These are phyloP conservation scores for Typhlichthys subterraneus DNA, from an alignment of 2,797 vertebrate species.

Conservation along the genomic window DNA sequence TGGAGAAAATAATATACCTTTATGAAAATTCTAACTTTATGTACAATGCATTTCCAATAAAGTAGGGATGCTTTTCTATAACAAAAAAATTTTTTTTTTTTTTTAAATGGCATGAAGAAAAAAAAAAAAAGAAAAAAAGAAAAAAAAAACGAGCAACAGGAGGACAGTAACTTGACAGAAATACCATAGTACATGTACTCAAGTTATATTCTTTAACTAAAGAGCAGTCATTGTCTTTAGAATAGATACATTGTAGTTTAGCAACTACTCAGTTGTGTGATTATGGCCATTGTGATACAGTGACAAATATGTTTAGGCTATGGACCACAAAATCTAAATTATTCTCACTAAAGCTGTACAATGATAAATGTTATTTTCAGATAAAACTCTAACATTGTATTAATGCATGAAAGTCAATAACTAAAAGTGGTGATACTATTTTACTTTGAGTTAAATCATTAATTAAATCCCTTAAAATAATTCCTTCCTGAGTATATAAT, in stretches of 20 bases:
- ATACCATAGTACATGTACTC: background rate
- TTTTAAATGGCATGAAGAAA: too few relatives aligned
- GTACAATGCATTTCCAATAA: conserved; percentile 40
- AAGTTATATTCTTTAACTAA: background rate
- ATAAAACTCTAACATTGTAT: background rate
- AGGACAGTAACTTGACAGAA: conserved; percentile 7
- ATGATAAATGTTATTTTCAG: background rate
- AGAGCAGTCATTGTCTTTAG: too few relatives aligned
- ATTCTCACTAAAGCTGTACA: background rate
- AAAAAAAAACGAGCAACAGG: background rate
- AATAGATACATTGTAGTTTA: too few relatives aligned
- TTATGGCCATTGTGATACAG: too few relatives aligned
- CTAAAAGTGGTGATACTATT: background rate
- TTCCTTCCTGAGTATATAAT: conserved; percentile 46
- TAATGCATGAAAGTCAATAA: conserved; percentile 7
- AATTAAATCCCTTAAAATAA: conserved; percentile 2
- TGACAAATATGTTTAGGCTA: too few relatives aligned
- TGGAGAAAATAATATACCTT: conserved; percentile 28
- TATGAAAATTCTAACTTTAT: conserved; percentile 42
- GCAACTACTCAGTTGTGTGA: too few relatives aligned
- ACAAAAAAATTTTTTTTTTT: conserved; percentile 8
- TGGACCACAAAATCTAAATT: background rate
- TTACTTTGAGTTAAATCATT: background rate
- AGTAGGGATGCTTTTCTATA: conserved; percentile 31
- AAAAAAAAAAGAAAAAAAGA: too few relatives aligned